Evolutionary conservation across 2,888 invertebrate genomes (phyloP), one percentile per base, ranked within the genome.

Genomic region (Nycteola revayana): DNA sequence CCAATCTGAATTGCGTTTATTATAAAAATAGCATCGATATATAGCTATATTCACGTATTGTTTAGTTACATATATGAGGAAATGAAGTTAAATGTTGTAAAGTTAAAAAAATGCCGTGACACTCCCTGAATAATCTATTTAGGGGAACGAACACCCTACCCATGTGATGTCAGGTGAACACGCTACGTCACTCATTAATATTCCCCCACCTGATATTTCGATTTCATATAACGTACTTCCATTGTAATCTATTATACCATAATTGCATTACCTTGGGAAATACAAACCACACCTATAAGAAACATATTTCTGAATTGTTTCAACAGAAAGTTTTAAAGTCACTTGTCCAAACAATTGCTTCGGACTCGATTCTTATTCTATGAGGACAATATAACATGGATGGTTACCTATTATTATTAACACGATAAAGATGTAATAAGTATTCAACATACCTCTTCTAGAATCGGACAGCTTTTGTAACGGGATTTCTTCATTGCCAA

Each of bases 401-500:
- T 21, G n/a, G 2, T 7, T 5, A 7, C 7, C 7, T 21, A 7
- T 5, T 21, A n/a, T 21, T 5, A 21, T 21, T 21, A n/a, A 14
- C 14, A 5, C 2, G 14, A 14, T 14, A 14, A 14, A 14, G 21
- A 21, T 21, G 21, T 7, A 21, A 7, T 5, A n/a, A 21, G 7
- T 3, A 21, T 21, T 2, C n/a, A 34, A 59, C 86, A 74, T 73
- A 90, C 85, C 82, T 92, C 92, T 90, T 94, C 93, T 49, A 95
- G 90, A 46, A 94, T 93, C 27, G 95, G 95, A 74, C 96, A 96
- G 62, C 95, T 95, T 62, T 94, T 92, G 53, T 96, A 94, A 48
- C 95, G 92, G 60, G 93, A 93, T 51, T 94, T 93, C 57, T 93
- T 92, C 29, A 95, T 94, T 23, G 96, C 96, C 58, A 96, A 78